These are phyloP conservation scores for Onchidella celtica DNA, from an alignment of 2,888 invertebrate genomes.

Conservation along the genomic window DNA sequence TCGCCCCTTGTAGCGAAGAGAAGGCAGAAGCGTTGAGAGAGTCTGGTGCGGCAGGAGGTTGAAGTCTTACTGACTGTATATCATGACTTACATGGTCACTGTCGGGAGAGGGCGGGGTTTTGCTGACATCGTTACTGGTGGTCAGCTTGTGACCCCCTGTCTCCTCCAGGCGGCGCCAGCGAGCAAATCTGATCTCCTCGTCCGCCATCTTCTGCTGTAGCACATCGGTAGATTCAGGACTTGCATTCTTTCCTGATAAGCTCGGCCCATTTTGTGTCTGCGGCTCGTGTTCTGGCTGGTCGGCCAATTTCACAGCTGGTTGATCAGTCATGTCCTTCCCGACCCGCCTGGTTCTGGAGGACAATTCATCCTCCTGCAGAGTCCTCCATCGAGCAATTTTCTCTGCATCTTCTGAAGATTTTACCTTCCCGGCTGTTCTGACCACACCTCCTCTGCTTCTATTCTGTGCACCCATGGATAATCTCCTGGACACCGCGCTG, in stretches of 20 bases:
- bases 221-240: slow-evolving; percentile 12
- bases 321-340: slow-evolving; percentile 8
- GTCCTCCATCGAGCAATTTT: slow-evolving; percentile 23
- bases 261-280: not conserved
- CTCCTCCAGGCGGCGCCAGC: slow-evolving; percentile 47
- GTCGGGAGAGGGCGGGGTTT: not conserved
- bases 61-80: not conserved
- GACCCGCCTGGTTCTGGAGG: slow-evolving; percentile 1
- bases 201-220: slow-evolving; percentile 31
- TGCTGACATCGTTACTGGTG: not conserved
- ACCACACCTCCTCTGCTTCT: not conserved
- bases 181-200: slow-evolving; percentile 41
- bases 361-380: slow-evolving; percentile 44
- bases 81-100: slow-evolving; percentile 31
- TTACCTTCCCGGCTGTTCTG: not conserved
- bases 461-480: slow-evolving; percentile 11
- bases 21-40: not conserved
- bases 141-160: not conserved
- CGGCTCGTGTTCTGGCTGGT: not conserved
- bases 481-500: not conserved
- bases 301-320: not conserved
- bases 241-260: not conserved
- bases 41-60: slow-evolving; percentile 13
- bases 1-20: not conserved
- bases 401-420: slow-evolving; percentile 35